phyloP scores from a whole-genome alignment of 2,797 vertebrate genomes.

The Hydrolagus colliei region DNA sequence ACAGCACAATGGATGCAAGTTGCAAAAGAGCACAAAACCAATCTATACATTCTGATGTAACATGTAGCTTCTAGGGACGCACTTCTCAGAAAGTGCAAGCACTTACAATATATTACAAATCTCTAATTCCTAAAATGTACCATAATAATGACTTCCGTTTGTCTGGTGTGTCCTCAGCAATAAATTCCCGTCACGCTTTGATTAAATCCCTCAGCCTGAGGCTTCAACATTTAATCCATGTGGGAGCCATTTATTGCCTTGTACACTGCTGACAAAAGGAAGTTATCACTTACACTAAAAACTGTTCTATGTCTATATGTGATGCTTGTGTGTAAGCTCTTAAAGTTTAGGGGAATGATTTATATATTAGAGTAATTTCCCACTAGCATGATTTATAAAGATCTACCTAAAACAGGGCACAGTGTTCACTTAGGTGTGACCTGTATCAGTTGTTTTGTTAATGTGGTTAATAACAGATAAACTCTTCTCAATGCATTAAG shows the following conservation, averaged over 20 bases:
- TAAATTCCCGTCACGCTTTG: not conserved
- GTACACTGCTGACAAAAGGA: not conserved
- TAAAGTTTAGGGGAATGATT: not conserved
- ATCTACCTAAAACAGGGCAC: not conserved
- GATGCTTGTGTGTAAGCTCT: not conserved
- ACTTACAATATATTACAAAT: not conserved
- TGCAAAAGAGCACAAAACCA: not conserved
- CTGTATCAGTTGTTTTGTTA: not conserved
- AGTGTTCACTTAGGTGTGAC: not conserved
- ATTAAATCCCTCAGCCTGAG: not conserved
- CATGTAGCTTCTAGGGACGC: not conserved
- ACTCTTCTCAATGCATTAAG: not conserved
- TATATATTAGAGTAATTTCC: not conserved
- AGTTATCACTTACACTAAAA: not conserved
- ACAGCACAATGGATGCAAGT: not conserved
- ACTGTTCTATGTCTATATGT: not conserved
- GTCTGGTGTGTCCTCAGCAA: not conserved
- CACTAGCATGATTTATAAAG: not conserved
- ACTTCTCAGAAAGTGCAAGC: not conserved
- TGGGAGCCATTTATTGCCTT: not conserved
- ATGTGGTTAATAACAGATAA: not conserved
- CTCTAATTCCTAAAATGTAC: not conserved
- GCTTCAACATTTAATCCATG: slow-evolving; percentile 7
- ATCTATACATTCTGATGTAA: not conserved
- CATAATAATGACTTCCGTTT: not conserved